These are phyloP conservation scores for Hydrotaea cyrtoneurina DNA, from an alignment of 2,888 invertebrate species.

Conservation along the genomic window DNA sequence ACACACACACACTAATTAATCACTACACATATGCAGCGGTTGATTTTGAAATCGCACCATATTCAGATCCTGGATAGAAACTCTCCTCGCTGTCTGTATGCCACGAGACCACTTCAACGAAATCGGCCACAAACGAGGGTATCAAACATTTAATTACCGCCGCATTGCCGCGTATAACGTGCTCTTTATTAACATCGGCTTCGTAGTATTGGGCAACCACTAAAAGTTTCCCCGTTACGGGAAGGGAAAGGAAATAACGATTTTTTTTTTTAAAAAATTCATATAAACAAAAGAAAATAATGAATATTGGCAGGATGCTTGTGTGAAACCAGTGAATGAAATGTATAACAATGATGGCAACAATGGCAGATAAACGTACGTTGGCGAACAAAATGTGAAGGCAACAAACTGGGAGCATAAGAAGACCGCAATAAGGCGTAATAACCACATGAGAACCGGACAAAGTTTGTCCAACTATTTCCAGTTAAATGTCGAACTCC, in stretches of 20 bases:
- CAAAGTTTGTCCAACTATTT: no score
- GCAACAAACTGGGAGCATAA: background rate
- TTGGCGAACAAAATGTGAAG: background rate
- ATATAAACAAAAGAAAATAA: background rate
- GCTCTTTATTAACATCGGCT: conserved; percentile 95
- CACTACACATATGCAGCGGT: conserved; percentile 24
- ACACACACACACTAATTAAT: conserved; percentile 39
- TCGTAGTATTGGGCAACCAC: conserved; percentile 95
- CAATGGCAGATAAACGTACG: background rate
- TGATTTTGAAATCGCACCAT: conserved; percentile 75
- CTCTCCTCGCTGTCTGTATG: conserved; percentile 85
- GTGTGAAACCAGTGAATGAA: no score
- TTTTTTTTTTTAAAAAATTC: conserved; percentile 2
- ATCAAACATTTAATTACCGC: conserved; percentile 94
- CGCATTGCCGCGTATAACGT: conserved; percentile 92
- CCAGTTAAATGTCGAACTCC: no score
- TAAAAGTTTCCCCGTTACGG: conserved; percentile 76
- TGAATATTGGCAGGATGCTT: background rate
- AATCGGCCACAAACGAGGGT: conserved; percentile 96
- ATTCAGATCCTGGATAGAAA: conserved; percentile 80
- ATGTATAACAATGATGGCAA: conserved; percentile 14
- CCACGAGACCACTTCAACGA: conserved; percentile 93
- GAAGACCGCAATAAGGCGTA: no score
- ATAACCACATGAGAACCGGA: no score
- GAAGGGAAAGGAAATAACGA: background rate